A percentile compares a stretch with the other conserved stretches of the same genome.
phyloP scores from a whole-genome alignment of 2,888 invertebrate genomes.

The Ectemnius cavifrons region DNA sequence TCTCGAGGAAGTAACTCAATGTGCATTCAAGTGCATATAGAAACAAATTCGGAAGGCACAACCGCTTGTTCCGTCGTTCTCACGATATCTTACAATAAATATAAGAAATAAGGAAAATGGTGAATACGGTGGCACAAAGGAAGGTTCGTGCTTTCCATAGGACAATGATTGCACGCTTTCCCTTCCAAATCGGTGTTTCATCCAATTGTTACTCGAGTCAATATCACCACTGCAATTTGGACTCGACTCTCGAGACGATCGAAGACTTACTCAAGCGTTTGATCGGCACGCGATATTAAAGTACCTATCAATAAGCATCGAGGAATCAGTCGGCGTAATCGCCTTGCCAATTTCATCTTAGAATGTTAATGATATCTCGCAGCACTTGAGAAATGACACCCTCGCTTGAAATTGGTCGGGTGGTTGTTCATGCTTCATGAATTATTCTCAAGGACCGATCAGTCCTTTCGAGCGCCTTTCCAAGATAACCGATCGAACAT shows the following conservation, averaged over 20 bases:
- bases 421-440: slow-evolving; percentile 21
- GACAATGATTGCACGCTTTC: slow-evolving; percentile 17
- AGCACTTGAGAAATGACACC: slow-evolving; percentile 20
- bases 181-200: neutral
- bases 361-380: no score
- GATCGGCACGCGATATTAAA: no score
- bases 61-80: neutral
- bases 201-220: no score
- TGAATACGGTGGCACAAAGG: no score
- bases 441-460: slow-evolving; percentile 29
- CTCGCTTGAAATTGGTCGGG: slow-evolving; percentile 4
- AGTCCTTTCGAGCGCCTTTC: slow-evolving; percentile 4
- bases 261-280: neutral
- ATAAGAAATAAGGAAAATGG: no score
- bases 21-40: neutral
- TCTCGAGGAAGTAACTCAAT: neutral
- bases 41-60: neutral
- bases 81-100: no score
- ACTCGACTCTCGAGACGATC: no score
- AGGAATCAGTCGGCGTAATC: no score
- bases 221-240: no score
- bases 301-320: no score
- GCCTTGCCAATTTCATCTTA: no score
- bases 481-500: neutral
- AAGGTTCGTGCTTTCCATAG: no score